Base-by-base conservation (phyloP, 2,888 invertebrate species). In the Tribolium freemani region DNA sequence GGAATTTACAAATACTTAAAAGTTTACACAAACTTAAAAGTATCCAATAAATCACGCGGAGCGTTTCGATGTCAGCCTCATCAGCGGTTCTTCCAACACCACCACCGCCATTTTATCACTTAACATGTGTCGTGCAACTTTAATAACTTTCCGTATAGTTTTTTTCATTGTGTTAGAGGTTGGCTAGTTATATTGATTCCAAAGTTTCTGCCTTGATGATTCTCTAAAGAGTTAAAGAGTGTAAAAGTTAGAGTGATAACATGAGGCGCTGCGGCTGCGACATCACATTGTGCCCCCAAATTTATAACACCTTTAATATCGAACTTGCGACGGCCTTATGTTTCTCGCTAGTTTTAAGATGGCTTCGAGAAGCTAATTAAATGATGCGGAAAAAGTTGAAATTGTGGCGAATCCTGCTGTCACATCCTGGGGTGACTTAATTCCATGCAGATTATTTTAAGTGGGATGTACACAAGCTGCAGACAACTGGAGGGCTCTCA, bases 171-270 rank as follows among this genome's bases (percentile, higher is more conserved):
- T 70, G 60, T 54, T 69, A 38, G 60, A 46, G 68, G 51, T 38
- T 51, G 64, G 72, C 68, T 64, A 67, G 66, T 73, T 75, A 82
- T 84, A 85, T 85, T 83, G 84, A 85, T 84, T 84, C 79, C 80
- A 81, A 85, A 85, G 81, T 84, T 85, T 85, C 81, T 79, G 78
- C 81, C 79, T 82, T 85, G 84, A 85, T 84, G 84, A 82, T 83
- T 83, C 84, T 84, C 84, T 83, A 83, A 85, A 85, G 85, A 84
- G 84, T 83, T 84, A 84, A 84, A 84, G 83, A 83, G 83, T 83
- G 83, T 83, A 83, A 84, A 86, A 84, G 83, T 84, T 84, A 81
- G 82, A 83, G 82, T 82, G 83, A 83, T 84, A 83, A 82, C 83
- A 81, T 76, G 78, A 80, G 79, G 79, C 76, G 77, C 46, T 30